Base-by-base conservation (phyloP, 30 jellyfish, hydroid and myxozoan species). In the Turritopsis rubra region DNA sequence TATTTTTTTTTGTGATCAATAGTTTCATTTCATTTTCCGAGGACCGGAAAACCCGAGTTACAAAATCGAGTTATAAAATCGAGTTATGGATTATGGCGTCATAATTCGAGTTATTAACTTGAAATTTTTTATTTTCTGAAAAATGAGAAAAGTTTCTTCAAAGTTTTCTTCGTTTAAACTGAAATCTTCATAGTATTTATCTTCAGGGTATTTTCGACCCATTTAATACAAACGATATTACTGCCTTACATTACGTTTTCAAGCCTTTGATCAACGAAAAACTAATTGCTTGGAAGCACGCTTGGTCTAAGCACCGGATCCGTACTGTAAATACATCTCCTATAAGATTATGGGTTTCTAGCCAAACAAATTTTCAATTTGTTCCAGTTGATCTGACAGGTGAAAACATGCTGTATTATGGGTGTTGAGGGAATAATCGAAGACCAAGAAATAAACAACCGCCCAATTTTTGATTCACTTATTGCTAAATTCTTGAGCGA, bases 261-360 rank as follows among this genome's bases (percentile, higher is more conserved):
- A 21, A n/a, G 30, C 77, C 77, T 19, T 27, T 68, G 30, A 68
- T 68, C 30, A 68, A 68, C 29, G 76, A 66, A 66, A 68, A 68
- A 41, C 60, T 41, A 13, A 13, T 3, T 41, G 60, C 77, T n/a
- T 68, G 83, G 8, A 72, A 28, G 60, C 54, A 65, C 16, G 92
- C 88, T 65, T 85, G 92, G 92, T 80, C 88, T 52, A 27, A 65
- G 9, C 92, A 85, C 76, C 52, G 53, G 24, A 75, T 85, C 29
- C 81, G 92, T 22, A 85, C 92, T 4, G 76, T 78, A 25, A 78
- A 71, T 24, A 23, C 88, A 25, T 85, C 92, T 16, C 92, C 87
- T 24, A 25, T 85, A 65, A 31, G 84, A 28, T 30, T 77, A 28
- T 71, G 93, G 93, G 79, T 85, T 1, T 66, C 93, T 28, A 89